These are phyloP conservation scores for Leptonema lineaticorne DNA, from an alignment of 1,140 invertebrate genomes.

Conservation along the genomic window DNA sequence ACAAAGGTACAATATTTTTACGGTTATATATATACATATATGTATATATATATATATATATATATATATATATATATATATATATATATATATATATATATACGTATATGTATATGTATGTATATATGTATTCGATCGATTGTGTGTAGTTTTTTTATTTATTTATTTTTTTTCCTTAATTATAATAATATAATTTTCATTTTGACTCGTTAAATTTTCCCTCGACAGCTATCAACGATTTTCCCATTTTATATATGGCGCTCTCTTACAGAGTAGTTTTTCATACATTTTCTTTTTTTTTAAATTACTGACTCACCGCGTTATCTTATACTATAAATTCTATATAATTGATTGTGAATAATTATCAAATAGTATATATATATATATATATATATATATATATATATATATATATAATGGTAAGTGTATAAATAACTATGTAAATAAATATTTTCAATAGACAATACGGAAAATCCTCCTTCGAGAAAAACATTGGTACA, in stretches of 20 bases:
- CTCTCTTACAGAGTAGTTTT: conserved; percentile 1
- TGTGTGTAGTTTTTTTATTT: too few species aligned
- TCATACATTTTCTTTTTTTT: background rate
- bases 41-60: too few species aligned
- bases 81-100: too few species aligned
- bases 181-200: conserved; percentile 32
- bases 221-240: background rate
- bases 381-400: conserved; percentile 37
- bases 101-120: too few species aligned
- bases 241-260: too few species aligned
- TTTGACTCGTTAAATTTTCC: conserved; percentile 6
- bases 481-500: conserved; percentile 24
- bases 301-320: conserved; percentile 15
- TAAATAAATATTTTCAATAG: conserved; percentile 37
- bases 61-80: too few species aligned
- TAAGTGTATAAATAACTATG: conserved; percentile 39
- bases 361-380: conserved; percentile 39
- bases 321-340: conserved; percentile 36
- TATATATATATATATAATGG: too few species aligned
- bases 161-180: conserved; percentile 35
- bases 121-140: too few species aligned
- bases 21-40: conserved; percentile 27
- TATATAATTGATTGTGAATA: conserved; percentile 42
- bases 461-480: conserved; percentile 36
- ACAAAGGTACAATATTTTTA: conserved; percentile 42